Conservation (phyloP, 2,113 vertebrate species). For the Nannospalax galili region DNA sequence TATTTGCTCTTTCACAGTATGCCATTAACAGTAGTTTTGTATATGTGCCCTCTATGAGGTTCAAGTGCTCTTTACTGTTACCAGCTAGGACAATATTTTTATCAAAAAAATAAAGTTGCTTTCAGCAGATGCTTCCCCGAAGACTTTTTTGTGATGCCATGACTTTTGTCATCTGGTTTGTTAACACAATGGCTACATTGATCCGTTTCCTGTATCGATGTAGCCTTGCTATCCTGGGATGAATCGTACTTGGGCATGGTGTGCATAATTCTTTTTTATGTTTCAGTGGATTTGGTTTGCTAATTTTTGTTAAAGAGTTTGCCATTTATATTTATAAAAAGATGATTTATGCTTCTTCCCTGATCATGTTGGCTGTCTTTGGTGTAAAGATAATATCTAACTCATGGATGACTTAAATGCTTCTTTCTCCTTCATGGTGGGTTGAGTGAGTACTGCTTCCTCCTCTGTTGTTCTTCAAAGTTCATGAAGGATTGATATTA, state of each 20-base stretch:
- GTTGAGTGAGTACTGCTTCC: no score
- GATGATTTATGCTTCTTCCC: not conserved
- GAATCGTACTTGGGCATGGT: not conserved
- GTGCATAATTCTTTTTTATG: not conserved
- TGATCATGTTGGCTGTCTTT: not conserved
- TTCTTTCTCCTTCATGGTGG: no score
- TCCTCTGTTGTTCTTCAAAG: no score
- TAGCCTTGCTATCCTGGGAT: not conserved
- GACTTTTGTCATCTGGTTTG: not conserved
- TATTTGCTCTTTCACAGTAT: not conserved
- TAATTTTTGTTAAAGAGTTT: conserved; percentile 22
- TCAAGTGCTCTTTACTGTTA: not conserved
- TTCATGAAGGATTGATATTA: not conserved
- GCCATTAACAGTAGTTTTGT: not conserved
- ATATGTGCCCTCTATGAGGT: not conserved
- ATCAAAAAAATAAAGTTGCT: not conserved
- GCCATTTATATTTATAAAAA: not conserved
- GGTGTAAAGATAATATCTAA: not conserved
- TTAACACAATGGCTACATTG: not conserved
- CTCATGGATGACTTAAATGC: not conserved
- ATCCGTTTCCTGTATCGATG: not conserved
- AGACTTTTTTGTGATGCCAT: not conserved
- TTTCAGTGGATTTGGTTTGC: not conserved
- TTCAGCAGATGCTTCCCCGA: not conserved
- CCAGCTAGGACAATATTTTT: not conserved